phyloP scores from a whole-genome alignment of 2,113 vertebrate genomes.

The Larimichthys crocea region DNA sequence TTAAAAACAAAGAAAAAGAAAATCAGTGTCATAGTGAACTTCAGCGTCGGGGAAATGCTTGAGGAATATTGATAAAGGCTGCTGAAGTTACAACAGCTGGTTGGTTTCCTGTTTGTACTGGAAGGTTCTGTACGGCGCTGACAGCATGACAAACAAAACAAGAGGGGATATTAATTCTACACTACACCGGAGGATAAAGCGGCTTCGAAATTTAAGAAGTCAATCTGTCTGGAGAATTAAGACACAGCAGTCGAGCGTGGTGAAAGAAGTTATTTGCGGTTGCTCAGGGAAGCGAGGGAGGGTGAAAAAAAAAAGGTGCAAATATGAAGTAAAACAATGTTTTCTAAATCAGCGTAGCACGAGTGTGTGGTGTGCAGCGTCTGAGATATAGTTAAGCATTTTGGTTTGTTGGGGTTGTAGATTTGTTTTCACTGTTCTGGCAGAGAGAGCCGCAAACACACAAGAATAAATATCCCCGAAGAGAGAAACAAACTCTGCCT shows the following conservation, averaged over 20 bases:
- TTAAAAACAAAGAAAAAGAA: not conserved
- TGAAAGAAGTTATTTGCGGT: not conserved
- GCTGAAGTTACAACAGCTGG: constrained; percentile 16
- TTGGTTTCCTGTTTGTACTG: constrained; percentile 31
- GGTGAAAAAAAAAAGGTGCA: not conserved
- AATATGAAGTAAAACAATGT: constrained; percentile 14
- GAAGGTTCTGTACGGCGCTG: not conserved
- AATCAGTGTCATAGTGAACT: not conserved
- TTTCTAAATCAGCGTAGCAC: constrained; percentile 12
- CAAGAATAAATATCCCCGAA: constrained; percentile 48
- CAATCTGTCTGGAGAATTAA: constrained; percentile 35
- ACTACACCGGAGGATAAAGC: constrained; percentile 14
- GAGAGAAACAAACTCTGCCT: constrained; percentile 25
- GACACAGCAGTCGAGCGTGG: constrained; percentile 1
- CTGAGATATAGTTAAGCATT: constrained; percentile 9
- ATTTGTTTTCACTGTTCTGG: constrained; percentile 47
- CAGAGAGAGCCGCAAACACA: constrained; percentile 27
- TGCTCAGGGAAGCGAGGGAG: not conserved
- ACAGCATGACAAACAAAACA: constrained; percentile 35
- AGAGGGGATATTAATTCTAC: constrained; percentile 34
- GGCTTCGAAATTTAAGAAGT: constrained; percentile 24
- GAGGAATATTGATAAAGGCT: constrained; percentile 12
- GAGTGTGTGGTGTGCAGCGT: constrained; percentile 20
- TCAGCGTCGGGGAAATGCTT: not conserved
- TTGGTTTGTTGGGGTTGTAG: constrained; percentile 29